Percentiles rank a stretch among this genome's conserved stretches.
phyloP scores from a whole-genome alignment of 2,113 vertebrate species.

The Meles meles region DNA sequence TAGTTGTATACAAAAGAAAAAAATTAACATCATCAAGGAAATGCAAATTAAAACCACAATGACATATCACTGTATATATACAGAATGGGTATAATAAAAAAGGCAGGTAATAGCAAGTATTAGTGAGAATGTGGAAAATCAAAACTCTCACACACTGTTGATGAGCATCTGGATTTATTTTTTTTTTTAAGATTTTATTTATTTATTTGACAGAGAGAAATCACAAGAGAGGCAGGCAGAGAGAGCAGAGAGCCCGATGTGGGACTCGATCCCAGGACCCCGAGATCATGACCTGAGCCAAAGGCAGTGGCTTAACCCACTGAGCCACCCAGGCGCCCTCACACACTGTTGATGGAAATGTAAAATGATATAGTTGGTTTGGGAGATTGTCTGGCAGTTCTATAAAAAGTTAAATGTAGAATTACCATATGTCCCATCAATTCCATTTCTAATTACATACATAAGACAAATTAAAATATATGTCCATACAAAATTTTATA shows the following conservation, averaged over 20 bases:
- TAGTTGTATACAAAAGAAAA: background rate
- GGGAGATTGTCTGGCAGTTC: background rate
- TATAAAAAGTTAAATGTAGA: background rate
- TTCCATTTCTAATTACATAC: background rate
- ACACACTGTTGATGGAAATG: background rate
- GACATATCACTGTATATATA: background rate
- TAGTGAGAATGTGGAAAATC: background rate
- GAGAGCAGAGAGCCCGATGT: too few relatives aligned
- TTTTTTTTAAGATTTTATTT: too few relatives aligned
- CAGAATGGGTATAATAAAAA: background rate
- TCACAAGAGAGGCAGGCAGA: too few relatives aligned
- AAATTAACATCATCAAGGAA: background rate
- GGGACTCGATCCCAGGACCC: too few relatives aligned
- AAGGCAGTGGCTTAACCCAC: too few relatives aligned
- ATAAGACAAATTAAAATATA: background rate
- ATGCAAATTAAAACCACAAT: background rate
- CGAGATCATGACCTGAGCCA: too few relatives aligned
- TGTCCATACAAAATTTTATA: background rate
- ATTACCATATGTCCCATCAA: background rate
- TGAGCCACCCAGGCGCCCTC: too few relatives aligned
- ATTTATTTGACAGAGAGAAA: too few relatives aligned
- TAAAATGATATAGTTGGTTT: background rate
- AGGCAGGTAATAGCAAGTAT: background rate
- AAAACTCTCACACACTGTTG: background rate
- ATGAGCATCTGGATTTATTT: too few relatives aligned